Evolutionary conservation across 2,797 vertebrate genomes (phyloP).

Genomic region (Pangasius mekongensis): DNA sequence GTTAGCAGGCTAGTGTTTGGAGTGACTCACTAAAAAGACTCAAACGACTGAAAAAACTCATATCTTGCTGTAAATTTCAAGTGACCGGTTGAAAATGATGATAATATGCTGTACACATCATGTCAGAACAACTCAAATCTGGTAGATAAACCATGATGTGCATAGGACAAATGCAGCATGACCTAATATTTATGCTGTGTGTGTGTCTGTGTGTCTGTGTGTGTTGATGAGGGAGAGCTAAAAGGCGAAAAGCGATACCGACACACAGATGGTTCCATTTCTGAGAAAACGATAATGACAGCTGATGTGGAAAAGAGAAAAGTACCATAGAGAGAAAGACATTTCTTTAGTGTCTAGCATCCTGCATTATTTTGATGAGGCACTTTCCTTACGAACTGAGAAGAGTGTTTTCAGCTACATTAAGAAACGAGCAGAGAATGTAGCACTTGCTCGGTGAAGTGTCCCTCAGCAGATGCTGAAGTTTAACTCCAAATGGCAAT

Average conservation of each 20-base stretch:
- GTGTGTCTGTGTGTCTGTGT: constrained; percentile 50
- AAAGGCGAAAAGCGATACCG: constrained; percentile 58
- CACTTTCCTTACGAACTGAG: not conserved
- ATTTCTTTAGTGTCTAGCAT: constrained; percentile 29
- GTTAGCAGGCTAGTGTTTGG: not conserved
- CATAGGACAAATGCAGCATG: not conserved
- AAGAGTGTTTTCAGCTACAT: constrained; percentile 17
- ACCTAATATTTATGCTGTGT: constrained; percentile 17
- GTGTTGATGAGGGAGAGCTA: constrained; percentile 56
- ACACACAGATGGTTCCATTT: constrained; percentile 66
- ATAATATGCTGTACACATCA: not conserved
- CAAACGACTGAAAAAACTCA: not conserved
- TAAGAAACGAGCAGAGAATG: constrained; percentile 2
- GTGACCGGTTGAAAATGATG: not conserved
- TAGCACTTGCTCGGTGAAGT: constrained; percentile 13
- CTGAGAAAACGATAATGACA: constrained; percentile 50
- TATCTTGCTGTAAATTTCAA: constrained; percentile 2
- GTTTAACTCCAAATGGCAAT: constrained; percentile 42
- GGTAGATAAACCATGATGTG: not conserved
- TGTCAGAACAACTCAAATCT: not conserved
- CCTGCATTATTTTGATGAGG: constrained; percentile 22
- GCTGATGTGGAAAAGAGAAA: constrained; percentile 49
- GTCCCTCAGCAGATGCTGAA: constrained; percentile 40
- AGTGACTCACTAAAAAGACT: not conserved
- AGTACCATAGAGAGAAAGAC: constrained; percentile 27